Base-by-base conservation (phyloP, 2,888 invertebrate genomes). In the Noctua fimbriata region DNA sequence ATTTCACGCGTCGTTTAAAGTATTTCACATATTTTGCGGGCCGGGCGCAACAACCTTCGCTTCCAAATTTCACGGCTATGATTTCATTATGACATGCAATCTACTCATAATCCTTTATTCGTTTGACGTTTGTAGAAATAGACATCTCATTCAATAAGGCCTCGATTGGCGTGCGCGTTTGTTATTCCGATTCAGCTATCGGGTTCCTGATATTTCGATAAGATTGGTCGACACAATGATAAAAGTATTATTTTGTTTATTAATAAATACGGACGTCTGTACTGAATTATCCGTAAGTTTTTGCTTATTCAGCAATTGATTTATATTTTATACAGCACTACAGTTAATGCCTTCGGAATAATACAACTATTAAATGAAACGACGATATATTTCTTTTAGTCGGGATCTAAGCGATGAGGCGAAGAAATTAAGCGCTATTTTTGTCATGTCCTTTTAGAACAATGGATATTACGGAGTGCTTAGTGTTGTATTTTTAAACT, bases 81-180 rank as follows among this genome's bases (percentile, higher is more conserved):
- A 90, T 90, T 91, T 80, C 76, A 85, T 88, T 88, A 87, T 83
- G 82, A 89, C 92, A 92, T 91, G 91, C 91, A 84, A 93, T 89
- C 82, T 70, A 81, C 83, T 89, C 89, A 78, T 91, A 89, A 90
- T 88, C 83, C 84, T 88, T 78, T 88, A 86, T 79, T 79, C 70
- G 60, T 78, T 81, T 81, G 80, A 81, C 78, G 71, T 81, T 88
- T 87, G 79, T 80, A 82, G 32, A 82, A 85, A 87, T 85, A 83
- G 73, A 63, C 69, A 74, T 86, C 81, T 83, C 78, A 80, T 87
- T 74, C 58, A 75, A 81, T 71, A 52, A 36, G 52, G 52, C 49
- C 28, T 72, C 28, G 65, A 83, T 83, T 58, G 71, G 36, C 63
- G 28, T 69, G 55, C 32, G 18, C 44, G 28, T 76, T 72, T 60